These are phyloP conservation scores for Melanotaenia duboulayi DNA, from an alignment of 2,113 vertebrate genomes.

Conservation along the genomic window DNA sequence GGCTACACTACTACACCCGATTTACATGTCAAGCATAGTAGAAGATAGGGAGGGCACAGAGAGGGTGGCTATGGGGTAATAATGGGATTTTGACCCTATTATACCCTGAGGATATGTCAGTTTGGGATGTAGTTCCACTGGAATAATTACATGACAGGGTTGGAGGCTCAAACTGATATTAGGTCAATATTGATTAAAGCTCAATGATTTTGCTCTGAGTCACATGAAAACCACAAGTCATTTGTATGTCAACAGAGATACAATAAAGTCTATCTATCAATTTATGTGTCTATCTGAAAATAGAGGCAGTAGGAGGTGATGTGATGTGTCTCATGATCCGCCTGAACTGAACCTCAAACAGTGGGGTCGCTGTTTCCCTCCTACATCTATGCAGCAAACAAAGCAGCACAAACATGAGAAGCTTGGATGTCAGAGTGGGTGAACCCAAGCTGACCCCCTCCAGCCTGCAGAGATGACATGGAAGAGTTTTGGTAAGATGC, in stretches of 20 bases:
- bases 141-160: slow-evolving; percentile 39
- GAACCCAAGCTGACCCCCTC: slow-evolving; percentile 44
- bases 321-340: slow-evolving; percentile 62
- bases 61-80: slow-evolving; percentile 7
- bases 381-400: slow-evolving; percentile 60
- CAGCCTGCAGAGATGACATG: slow-evolving; percentile 28
- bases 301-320: slow-evolving; percentile 43
- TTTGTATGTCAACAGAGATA: background rate
- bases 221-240: slow-evolving; percentile 29
- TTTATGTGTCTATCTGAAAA: slow-evolving; percentile 17
- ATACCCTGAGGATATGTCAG: slow-evolving; percentile 52
- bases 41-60: slow-evolving; percentile 5
- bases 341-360: slow-evolving; percentile 48
- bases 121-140: slow-evolving; percentile 16
- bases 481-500: slow-evolving; percentile 11
- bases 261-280: slow-evolving; percentile 13
- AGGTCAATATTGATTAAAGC: slow-evolving; percentile 25
- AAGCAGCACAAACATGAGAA: slow-evolving; percentile 62
- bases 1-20: slow-evolving; percentile 22
- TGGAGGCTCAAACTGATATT: slow-evolving; percentile 20
- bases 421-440: slow-evolving; percentile 40
- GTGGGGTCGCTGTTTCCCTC: slow-evolving; percentile 68
- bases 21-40: slow-evolving; percentile 43
- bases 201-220: slow-evolving; percentile 17
- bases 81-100: slow-evolving; percentile 54